These are phyloP conservation scores for Ashinkailepas kermadecensis DNA, from an alignment of 2,888 invertebrate genomes.

Conservation along the genomic window DNA sequence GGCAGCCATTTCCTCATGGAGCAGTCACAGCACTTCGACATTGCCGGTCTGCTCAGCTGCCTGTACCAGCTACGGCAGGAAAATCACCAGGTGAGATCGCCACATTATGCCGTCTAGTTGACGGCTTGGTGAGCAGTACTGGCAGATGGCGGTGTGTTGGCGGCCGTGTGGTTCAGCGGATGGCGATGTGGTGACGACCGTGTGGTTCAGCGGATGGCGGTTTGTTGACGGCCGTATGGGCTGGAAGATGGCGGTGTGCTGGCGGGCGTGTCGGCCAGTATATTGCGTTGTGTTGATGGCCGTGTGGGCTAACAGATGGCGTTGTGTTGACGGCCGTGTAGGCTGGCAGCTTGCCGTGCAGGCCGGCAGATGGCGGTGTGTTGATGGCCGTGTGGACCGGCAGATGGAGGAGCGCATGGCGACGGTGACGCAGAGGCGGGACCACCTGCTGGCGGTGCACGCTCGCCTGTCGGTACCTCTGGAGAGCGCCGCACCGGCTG, in stretches of 20 bases:
- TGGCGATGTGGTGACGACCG: no score
- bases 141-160: no score
- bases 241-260: no score
- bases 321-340: conserved; percentile 70
- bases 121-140: no score
- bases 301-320: conserved; percentile 55
- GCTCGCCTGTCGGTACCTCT: conserved; percentile 84
- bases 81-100: conserved; percentile 48
- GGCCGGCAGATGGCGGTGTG: no score
- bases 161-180: no score
- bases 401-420: conserved; percentile 81
- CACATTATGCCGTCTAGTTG: no score
- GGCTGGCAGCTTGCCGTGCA: conserved; percentile 61
- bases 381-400: no score
- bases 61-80: conserved; percentile 89
- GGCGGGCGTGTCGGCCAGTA: no score
- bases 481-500: conserved; percentile 47
- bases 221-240: no score
- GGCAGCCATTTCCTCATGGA: conserved; percentile 97
- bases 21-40: conserved; percentile 94
- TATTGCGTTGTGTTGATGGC: no score
- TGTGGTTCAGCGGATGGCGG: no score
- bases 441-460: conserved; percentile 90
- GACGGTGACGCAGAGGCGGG: conserved; percentile 72
- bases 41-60: conserved; percentile 89